Conservation (phyloP, 2,797 vertebrate genomes). For the Sebastes minor region DNA sequence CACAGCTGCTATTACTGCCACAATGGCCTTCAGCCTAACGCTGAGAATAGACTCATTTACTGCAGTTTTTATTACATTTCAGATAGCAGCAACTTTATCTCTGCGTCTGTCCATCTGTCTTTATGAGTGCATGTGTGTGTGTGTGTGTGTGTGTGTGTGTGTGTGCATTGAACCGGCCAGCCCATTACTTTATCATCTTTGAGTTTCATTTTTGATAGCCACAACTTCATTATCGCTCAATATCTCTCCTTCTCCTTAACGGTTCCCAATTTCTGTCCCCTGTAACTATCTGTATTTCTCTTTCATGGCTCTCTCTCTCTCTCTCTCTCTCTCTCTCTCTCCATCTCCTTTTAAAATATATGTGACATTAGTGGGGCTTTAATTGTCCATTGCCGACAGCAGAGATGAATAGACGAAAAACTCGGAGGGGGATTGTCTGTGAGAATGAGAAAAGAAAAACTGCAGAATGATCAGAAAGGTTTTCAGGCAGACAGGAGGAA, state of each 20-base stretch:
- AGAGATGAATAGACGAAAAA: constrained; percentile 18
- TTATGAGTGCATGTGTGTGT: constrained; percentile 7
- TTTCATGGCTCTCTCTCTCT: not conserved
- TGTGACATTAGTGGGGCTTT: constrained; percentile 32
- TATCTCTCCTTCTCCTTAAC: constrained; percentile 29
- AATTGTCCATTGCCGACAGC: constrained; percentile 29
- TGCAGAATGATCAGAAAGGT: constrained; percentile 2
- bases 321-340: not conserved
- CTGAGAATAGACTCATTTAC: constrained; percentile 70
- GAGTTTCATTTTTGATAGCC: constrained; percentile 58
- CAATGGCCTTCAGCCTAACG: constrained; percentile 55
- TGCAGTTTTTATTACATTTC: constrained; percentile 75
- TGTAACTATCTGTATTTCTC: constrained; percentile 12
- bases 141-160: not conserved
- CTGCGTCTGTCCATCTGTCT: constrained; percentile 58
- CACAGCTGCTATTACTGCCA: constrained; percentile 58
- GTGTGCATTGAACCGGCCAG: constrained; percentile 27
- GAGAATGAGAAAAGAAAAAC: not conserved
- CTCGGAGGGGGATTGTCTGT: constrained; percentile 3
- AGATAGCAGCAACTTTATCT: constrained; percentile 69
- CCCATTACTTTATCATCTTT: constrained; percentile 65
- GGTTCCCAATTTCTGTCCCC: constrained; percentile 17
- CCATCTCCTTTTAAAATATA: constrained; percentile 3
- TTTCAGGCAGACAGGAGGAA: not conserved
- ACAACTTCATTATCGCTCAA: constrained; percentile 48